Evolutionary conservation across 2,797 vertebrate genomes (phyloP).

Genomic region (Adelosebastes latens): DNA sequence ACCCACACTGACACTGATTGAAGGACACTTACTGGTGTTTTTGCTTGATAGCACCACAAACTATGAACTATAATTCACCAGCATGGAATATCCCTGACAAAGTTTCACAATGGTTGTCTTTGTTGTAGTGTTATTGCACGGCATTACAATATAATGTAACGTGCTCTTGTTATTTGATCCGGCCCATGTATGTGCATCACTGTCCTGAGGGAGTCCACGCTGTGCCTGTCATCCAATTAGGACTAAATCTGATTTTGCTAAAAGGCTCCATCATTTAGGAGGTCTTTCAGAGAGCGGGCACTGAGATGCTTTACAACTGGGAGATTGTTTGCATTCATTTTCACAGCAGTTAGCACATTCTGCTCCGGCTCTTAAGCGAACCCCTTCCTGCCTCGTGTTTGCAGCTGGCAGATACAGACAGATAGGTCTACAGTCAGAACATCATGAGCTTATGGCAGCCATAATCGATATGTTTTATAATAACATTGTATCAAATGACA

Average conservation of each 20-base stretch:
- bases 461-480: background rate
- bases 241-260: conserved; percentile 77
- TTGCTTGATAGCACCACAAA: background rate
- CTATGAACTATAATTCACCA: background rate
- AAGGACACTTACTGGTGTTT: conserved; percentile 18
- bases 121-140: conserved; percentile 18
- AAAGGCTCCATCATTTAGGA: conserved; percentile 76
- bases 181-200: conserved; percentile 42
- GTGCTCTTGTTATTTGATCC: conserved; percentile 39
- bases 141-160: conserved; percentile 24
- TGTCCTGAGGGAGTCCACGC: conserved; percentile 60
- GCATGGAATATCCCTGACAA: background rate
- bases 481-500: conserved; percentile 2
- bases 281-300: conserved; percentile 68
- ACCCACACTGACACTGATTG: conserved; percentile 5
- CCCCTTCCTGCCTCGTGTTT: conserved; percentile 42
- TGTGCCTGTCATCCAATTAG: conserved; percentile 73
- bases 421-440: conserved; percentile 34
- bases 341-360: conserved; percentile 73
- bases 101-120: background rate
- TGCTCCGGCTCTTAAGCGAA: conserved; percentile 61
- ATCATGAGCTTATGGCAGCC: conserved; percentile 4
- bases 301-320: conserved; percentile 68
- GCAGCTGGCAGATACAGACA: conserved; percentile 38
- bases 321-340: conserved; percentile 72